These are phyloP conservation scores for Morinoia aosen DNA, from an alignment of 2,888 invertebrate genomes.

Conservation along the genomic window DNA sequence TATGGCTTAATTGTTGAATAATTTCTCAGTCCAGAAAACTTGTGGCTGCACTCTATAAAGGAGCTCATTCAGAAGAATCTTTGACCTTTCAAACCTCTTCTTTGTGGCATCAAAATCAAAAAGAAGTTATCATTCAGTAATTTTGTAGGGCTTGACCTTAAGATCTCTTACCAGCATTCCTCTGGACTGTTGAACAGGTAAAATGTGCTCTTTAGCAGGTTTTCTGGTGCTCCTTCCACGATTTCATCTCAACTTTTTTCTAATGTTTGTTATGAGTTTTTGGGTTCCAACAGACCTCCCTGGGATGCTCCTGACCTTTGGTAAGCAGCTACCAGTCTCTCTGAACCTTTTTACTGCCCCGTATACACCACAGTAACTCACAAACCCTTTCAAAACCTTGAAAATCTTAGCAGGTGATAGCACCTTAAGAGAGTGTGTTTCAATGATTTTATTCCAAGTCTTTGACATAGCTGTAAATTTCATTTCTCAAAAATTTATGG, in stretches of 20 bases:
- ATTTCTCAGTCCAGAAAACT: too few relatives aligned
- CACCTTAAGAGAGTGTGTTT: not conserved
- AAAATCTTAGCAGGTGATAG: constrained; percentile 8
- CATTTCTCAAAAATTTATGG: not conserved
- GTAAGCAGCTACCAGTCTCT: not conserved
- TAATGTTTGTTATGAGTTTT: not conserved
- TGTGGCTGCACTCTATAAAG: too few relatives aligned
- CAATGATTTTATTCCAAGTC: not conserved
- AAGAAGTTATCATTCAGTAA: too few relatives aligned
- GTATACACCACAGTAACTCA: not conserved
- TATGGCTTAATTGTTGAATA: too few relatives aligned
- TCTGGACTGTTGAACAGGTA: too few relatives aligned
- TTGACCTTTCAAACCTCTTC: too few relatives aligned
- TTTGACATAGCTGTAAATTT: not conserved
- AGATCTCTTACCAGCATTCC: too few relatives aligned
- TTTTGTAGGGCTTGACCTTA: too few relatives aligned
- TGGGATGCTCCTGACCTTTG: constrained; percentile 29
- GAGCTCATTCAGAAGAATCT: too few relatives aligned
- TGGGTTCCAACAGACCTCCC: not conserved
- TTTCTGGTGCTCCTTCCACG: not conserved
- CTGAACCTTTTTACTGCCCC: constrained; percentile 26
- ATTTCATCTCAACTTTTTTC: not conserved
- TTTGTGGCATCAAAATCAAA: too few relatives aligned
- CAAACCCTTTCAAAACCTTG: not conserved
- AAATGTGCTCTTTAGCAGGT: not conserved